Base-by-base conservation (phyloP, 2,113 vertebrate species). In the Mionectes macconnelli region DNA sequence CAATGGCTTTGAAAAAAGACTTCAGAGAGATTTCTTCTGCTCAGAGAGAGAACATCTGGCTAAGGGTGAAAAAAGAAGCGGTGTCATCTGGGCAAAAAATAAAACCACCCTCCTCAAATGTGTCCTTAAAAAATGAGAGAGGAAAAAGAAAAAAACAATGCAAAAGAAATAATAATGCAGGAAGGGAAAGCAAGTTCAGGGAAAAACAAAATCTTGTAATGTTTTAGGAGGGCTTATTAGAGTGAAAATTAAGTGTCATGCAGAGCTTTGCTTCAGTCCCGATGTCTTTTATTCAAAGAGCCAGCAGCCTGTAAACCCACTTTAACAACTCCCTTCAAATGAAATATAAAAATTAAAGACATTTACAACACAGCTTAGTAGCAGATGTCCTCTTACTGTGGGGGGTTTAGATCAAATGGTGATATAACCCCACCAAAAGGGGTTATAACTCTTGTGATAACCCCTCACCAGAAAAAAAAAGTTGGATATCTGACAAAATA, bases 341-440 rank as follows among this genome's bases (percentile, higher is more conserved):
- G 98, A 98, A 98, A 97, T 98, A 98, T 98, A 98, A 98, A 98
- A 98, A 98, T 98, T 98, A 98, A 98, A 98, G 97, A 98, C 97
- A 98, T 98, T 98, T 98, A 98, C 97, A 98, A 97, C 96, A 97
- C 98, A 98, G 98, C 98, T 98, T 98, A 98, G 97, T 97, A 98
- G 98, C 98, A 98, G 98, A 98, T 98, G 98, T 98, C 97, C 96
- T 94, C 97, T 89, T 98, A 96, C 96, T 97, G 95, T 97, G 93
- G 96, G 90, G 96, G 96, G 93, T 97, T 98, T 98, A 98, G 97
- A 98, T 98, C 97, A 98, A 98, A 98, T 98, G 94, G 96, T 98
- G 97, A 98, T 98, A 96, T 97, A 98, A 98, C 98, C 96, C 96
- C 95, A 97, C 93, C 95, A 89, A 94, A 95, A 98, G 93, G 23